phyloP scores from a whole-genome alignment of 64 coral and sea anemone species.

The Dendrophyllia cribrosa region DNA sequence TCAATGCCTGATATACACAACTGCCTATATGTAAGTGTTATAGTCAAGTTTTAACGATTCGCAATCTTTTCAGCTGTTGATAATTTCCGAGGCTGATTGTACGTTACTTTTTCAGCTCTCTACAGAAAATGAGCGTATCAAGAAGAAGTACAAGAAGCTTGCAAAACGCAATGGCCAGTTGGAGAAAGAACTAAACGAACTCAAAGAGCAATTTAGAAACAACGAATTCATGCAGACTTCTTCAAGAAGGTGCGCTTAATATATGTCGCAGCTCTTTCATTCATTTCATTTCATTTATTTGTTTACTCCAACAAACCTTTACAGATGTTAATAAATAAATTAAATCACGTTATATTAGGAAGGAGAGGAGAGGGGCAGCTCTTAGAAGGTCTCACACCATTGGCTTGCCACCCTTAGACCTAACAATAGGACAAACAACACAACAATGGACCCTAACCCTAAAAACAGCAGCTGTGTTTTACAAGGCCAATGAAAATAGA shows the following conservation, averaged over 20 bases:
- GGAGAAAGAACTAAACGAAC: constrained; percentile 65
- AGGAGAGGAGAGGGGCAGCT: too few relatives aligned
- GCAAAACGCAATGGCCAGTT: constrained; percentile 69
- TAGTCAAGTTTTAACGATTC: background rate
- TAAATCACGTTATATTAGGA: too few relatives aligned
- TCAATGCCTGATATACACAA: constrained; percentile 64
- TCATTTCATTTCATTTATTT: background rate
- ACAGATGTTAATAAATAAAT: too few relatives aligned
- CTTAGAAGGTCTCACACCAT: too few relatives aligned
- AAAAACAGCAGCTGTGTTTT: too few relatives aligned
- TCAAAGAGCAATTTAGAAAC: constrained; percentile 66
- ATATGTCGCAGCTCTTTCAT: too few relatives aligned
- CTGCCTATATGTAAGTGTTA: constrained; percentile 61
- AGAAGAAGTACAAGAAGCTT: constrained; percentile 89
- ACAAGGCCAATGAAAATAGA: too few relatives aligned
- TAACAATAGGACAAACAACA: too few relatives aligned
- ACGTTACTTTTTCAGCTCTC: constrained; percentile 56
- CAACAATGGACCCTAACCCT: too few relatives aligned
- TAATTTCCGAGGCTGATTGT: too few relatives aligned
- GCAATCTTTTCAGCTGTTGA: too few relatives aligned
- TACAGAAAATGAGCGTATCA: constrained; percentile 91
- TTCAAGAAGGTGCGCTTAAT: constrained; percentile 56
- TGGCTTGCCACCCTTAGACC: too few relatives aligned
- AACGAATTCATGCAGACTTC: constrained; percentile 18
- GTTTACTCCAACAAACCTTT: background rate